A percentile compares a stretch with the other conserved stretches of the same genome.
Conservation (phyloP, 2,888 invertebrate genomes). For the Barypeithes pellucidus region DNA sequence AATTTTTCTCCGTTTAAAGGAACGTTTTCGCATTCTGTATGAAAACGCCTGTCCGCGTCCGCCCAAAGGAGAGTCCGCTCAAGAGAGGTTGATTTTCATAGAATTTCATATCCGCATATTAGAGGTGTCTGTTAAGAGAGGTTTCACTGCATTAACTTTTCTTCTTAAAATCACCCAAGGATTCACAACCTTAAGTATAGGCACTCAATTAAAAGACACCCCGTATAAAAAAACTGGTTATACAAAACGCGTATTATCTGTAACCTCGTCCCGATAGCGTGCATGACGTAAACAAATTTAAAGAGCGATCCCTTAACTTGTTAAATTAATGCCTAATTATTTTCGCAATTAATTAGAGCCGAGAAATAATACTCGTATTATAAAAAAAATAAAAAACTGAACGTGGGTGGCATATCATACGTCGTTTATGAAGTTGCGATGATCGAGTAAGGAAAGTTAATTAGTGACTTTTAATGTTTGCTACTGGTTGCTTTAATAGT, state of each 20-base stretch:
- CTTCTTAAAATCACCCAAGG: too few relatives aligned
- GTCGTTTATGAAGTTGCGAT: neutral
- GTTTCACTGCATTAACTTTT: too few relatives aligned
- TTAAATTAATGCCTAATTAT: conserved; percentile 21
- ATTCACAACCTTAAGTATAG: too few relatives aligned
- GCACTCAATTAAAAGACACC: too few relatives aligned
- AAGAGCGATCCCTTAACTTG: conserved; percentile 4
- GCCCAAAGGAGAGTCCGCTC: too few relatives aligned
- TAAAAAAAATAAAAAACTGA: conserved; percentile 9
- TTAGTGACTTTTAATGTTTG: neutral
- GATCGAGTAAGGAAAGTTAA: neutral
- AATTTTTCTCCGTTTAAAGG: too few relatives aligned
- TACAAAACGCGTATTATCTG: conserved; percentile 3
- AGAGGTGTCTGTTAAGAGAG: too few relatives aligned
- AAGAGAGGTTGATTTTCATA: too few relatives aligned
- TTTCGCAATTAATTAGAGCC: conserved; percentile 12
- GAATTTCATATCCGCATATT: too few relatives aligned
- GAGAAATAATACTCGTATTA: conserved; percentile 17
- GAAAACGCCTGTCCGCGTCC: too few relatives aligned
- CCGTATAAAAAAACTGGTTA: neutral
- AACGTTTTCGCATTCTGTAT: too few relatives aligned
- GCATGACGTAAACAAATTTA: conserved; percentile 20
- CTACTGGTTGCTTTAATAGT: conserved; percentile 6
- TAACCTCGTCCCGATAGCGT: neutral
- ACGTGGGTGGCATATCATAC: conserved; percentile 9